phyloP scores from a whole-genome alignment of 1,140 invertebrate genomes.

The Homalodisca vitripennis region DNA sequence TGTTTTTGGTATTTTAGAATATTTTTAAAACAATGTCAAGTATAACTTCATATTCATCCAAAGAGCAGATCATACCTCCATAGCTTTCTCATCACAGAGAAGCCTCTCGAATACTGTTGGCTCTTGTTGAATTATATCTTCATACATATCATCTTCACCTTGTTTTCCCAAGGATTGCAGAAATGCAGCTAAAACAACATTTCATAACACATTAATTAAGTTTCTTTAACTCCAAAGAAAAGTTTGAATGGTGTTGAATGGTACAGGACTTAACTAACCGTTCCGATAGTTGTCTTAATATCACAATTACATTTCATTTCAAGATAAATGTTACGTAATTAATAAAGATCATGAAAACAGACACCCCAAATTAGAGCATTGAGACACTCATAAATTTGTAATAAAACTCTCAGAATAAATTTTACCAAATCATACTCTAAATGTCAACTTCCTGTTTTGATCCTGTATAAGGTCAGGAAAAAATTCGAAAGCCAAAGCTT shows the following conservation, averaged over 20 bases:
- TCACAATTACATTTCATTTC: no score
- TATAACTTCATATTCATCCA: background rate
- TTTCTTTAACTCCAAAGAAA: background rate
- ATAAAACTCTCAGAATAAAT: no score
- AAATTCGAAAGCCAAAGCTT: no score
- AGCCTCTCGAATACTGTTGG: slow-evolving; percentile 18
- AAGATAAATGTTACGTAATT: background rate
- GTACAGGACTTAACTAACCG: background rate
- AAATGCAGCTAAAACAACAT: slow-evolving; percentile 2
- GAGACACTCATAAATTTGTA: no score
- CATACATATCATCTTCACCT: background rate
- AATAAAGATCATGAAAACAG: background rate
- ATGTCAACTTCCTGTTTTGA: no score
- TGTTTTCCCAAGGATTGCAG: background rate
- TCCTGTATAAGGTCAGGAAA: no score
- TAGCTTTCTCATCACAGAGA: background rate
- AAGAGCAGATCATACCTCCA: background rate
- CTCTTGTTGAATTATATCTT: slow-evolving; percentile 14
- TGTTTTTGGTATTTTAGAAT: background rate
- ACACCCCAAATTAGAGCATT: no score
- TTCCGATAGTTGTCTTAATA: background rate
- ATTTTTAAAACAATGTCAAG: background rate
- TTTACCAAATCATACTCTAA: no score
- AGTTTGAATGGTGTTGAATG: background rate
- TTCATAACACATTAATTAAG: background rate